Base-by-base conservation (phyloP, 1,140 invertebrate species). In the Charaxes varanes region DNA sequence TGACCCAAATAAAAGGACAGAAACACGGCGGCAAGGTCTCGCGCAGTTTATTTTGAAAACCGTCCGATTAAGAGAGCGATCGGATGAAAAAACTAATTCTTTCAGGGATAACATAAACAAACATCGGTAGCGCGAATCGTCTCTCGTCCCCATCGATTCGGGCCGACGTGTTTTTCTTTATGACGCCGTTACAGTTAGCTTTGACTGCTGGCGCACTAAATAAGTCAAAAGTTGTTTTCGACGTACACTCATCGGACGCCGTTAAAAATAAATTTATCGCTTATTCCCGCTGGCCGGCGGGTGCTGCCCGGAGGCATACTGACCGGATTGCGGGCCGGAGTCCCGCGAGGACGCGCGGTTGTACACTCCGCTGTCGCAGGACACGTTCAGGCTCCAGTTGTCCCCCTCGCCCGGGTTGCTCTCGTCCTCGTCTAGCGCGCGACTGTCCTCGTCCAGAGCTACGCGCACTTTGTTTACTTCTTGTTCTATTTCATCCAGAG, bases 281-380 rank as follows among this genome's bases (percentile, higher is more conserved):
- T 48, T 49, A n/a, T n/a, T n/a, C n/a, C n/a, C n/a, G n/a, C n/a
- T n/a, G n/a, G n/a, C n/a, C n/a, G n/a, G n/a, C n/a, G n/a, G n/a
- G n/a, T 31, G 41, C 53, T 12, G 48, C 28, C 41, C 35, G 22
- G 33, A 35, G 23, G 44, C 57, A 49, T 42, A 63, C 74, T 72
- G 37, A 83, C 84, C 80, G 38, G 84, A 85, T 57, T 85, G 79
- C 12, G 84, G 84, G 14, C 81, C 84, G 13, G 84, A 85, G 50
- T 85, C 84, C 36, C 86, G 84, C 13, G 87, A 87, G 32, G 86
- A 87, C 44, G 87, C 86, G 36, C 87, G 85, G 43, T 86, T 86
- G 59, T 84, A 87, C 19, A 85, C 80, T 35, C 85, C 85, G 52
- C 85, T 86, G 50, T 88, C 87, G 52, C 74, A 84, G 12, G 84